phyloP scores from a whole-genome alignment of 2,797 vertebrate genomes.

The Spondyliosoma cantharus region DNA sequence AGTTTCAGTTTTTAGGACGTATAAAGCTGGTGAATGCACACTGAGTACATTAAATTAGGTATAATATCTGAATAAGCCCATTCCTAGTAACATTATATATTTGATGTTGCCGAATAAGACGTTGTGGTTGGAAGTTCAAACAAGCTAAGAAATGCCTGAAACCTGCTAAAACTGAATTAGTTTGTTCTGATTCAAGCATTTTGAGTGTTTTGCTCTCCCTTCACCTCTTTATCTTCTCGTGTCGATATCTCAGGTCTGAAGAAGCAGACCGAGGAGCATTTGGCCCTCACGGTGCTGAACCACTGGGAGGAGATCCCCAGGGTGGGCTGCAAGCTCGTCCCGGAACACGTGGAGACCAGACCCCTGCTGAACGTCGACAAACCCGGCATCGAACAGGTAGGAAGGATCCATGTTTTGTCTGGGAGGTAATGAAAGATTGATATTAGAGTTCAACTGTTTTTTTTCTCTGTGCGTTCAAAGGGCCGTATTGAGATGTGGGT shows the following conservation, averaged over 20 bases:
- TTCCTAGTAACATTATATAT: too few species aligned
- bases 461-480: constrained; percentile 77
- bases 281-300: constrained; percentile 90
- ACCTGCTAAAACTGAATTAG: not conserved
- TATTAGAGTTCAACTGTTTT: not conserved
- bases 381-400: constrained; percentile 95
- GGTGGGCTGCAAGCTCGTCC: constrained; percentile 91
- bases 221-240: not conserved
- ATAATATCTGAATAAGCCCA: too few species aligned
- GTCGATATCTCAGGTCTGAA: constrained; percentile 87
- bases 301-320: constrained; percentile 96
- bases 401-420: accelerated
- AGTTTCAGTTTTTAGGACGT: too few species aligned
- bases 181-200: not conserved
- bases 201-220: not conserved
- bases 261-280: constrained; percentile 94
- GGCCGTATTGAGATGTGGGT: constrained; percentile 99
- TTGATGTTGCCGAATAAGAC: too few species aligned
- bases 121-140: too few species aligned
- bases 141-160: not conserved
- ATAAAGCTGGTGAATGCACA: too few species aligned
- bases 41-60: too few species aligned
- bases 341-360: constrained; percentile 95
- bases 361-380: constrained; percentile 94
- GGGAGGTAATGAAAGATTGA: not conserved